Base-by-base conservation (phyloP, 2,797 vertebrate species). In the Pseudochaenichthys georgianus region DNA sequence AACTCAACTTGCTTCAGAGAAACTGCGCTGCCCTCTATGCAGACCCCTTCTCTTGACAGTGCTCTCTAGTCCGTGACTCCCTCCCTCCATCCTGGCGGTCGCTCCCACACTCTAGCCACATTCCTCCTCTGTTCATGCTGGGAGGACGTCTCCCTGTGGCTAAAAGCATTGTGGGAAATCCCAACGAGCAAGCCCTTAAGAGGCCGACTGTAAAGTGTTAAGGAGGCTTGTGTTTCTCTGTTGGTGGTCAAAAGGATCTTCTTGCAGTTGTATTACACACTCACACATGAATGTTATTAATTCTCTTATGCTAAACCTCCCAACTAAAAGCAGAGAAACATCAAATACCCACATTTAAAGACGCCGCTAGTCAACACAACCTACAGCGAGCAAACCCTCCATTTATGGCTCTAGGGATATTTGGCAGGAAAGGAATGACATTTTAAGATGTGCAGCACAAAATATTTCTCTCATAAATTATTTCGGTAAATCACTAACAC, bases 141-240 rank as follows among this genome's bases (percentile, higher is more conserved):
- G 73, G 92, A 91, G 89, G 89, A 94, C 89, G 83, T 94, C 91
- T 94, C 92, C 89, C 89, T 83, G 87, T 81, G 84, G 88, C 92
- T 87, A 88, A 87, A 89, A 79, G 89, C 90, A 93, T 92, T 93
- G 91, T 94, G 92, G 91, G 92, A 94, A 93, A 91, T 87, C 92
- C 91, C 91, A 90, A 88, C 72, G 64, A 84, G 71, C 77, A 42
- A 83, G 63, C 81, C 82, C 80, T 88, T 84, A 60, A 67, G 73
- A 80, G 86, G 76, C 83, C 45, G 19, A 62, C 69, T 50, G 76
- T 75, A 74, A 74, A 77, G 68, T 72, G 73, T 58, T 80, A 74
- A 76, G 53, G 58, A 76, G 52, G 82, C 45, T 34, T 70, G 47
- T 11, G 17, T 47, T 74, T 60, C 47, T 57, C 7, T 1, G 42